phyloP scores from a whole-genome alignment of 2,888 invertebrate species.

The Microdon myrmicae region DNA sequence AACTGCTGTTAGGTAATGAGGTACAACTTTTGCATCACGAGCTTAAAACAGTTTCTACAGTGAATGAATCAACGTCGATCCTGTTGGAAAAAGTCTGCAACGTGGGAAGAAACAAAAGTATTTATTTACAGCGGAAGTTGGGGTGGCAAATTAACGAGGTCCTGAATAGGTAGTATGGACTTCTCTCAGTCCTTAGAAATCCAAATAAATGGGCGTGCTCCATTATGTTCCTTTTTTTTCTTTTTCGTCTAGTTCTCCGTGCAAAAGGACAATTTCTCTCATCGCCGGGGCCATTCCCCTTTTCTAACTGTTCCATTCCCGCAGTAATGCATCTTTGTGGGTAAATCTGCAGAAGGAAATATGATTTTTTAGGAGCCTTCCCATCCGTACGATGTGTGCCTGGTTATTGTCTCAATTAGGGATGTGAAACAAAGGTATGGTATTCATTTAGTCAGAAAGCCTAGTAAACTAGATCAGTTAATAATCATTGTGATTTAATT shows the following conservation, averaged over 20 bases:
- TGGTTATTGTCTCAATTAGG: slow-evolving; percentile 31
- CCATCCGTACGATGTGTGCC: slow-evolving; percentile 4
- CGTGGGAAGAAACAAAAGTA: slow-evolving; percentile 31
- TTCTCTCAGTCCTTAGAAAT: slow-evolving; percentile 14
- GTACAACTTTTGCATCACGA: slow-evolving; percentile 44
- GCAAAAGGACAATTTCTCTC: slow-evolving; percentile 1
- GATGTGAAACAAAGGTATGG: too few relatives aligned
- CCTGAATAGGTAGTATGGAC: slow-evolving; percentile 12
- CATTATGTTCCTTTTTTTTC: slow-evolving; percentile 13
- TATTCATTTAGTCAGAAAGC: too few relatives aligned
- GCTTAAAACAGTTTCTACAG: slow-evolving; percentile 24
- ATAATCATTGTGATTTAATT: too few relatives aligned
- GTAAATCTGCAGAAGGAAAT: slow-evolving; percentile 5
- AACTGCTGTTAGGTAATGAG: slow-evolving; percentile 50
- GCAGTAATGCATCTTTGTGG: background rate
- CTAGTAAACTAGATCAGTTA: too few relatives aligned
- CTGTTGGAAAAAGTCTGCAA: too few relatives aligned
- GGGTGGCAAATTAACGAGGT: slow-evolving; percentile 43
- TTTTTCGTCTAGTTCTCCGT: slow-evolving; percentile 8
- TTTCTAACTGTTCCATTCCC: slow-evolving; percentile 1
- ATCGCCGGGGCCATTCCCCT: background rate
- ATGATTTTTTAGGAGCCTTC: slow-evolving; percentile 13
- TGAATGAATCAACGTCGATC: too few relatives aligned
- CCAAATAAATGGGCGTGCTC: slow-evolving; percentile 44
- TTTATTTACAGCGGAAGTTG: slow-evolving; percentile 25